These are phyloP conservation scores for Coelopa frigida DNA, from an alignment of 1,140 invertebrate genomes.

Conservation along the genomic window DNA sequence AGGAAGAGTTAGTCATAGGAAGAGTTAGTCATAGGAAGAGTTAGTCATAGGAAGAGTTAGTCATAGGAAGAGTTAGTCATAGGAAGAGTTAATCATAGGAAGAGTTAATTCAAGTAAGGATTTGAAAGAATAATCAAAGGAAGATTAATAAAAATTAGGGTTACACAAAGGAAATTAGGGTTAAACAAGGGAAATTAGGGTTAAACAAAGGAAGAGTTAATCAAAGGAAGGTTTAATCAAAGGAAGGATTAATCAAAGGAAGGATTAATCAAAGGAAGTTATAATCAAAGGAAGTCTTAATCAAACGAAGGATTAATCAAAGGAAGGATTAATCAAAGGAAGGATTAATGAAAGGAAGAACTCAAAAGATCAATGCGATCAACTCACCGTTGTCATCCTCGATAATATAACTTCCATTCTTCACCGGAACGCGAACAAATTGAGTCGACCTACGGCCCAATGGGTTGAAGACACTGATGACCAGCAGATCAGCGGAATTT, in stretches of 20 bases:
- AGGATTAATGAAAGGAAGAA: background rate
- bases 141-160: too few species aligned
- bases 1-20: background rate
- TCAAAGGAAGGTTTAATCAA: too few species aligned
- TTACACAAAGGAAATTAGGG: too few species aligned
- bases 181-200: background rate
- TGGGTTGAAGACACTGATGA: conserved; percentile 77
- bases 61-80: too few species aligned
- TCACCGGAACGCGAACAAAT: conserved; percentile 60
- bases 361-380: background rate
- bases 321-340: too few species aligned
- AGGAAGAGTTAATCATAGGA: background rate
- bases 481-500: conserved; percentile 49
- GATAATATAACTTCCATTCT: conserved; percentile 11
- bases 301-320: too few species aligned
- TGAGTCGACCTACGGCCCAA: conserved; percentile 56
- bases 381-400: conserved; percentile 1
- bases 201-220: background rate
- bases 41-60: too few species aligned
- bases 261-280: background rate
- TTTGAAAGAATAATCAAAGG: too few species aligned
- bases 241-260: too few species aligned
- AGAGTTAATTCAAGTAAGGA: background rate
- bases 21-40: too few species aligned
- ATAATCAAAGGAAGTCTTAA: background rate